phyloP scores from a whole-genome alignment of 2,888 invertebrate species.

The Blomia tropicalis region DNA sequence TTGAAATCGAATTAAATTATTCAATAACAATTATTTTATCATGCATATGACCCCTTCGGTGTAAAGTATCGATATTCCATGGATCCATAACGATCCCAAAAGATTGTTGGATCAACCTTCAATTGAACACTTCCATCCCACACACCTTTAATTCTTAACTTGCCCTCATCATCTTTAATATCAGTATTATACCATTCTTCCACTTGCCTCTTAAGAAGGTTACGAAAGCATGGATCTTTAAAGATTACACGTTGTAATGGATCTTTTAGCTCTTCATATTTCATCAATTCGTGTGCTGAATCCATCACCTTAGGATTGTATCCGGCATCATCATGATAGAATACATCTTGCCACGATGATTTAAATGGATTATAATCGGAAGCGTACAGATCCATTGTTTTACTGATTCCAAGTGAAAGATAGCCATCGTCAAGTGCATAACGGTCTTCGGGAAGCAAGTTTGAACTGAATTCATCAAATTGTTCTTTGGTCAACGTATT shows the following conservation, averaged over 20 bases:
- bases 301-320: not conserved
- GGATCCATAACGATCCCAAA: too few relatives aligned
- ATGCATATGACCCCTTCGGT: too few relatives aligned
- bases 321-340: not conserved
- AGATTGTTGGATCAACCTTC: too few relatives aligned
- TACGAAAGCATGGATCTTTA: not conserved
- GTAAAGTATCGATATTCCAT: too few relatives aligned
- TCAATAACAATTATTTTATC: too few relatives aligned
- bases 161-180: too few relatives aligned
- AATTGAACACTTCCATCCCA: too few relatives aligned
- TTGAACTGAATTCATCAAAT: not conserved
- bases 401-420: not conserved
- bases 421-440: not conserved
- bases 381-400: not conserved
- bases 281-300: not conserved
- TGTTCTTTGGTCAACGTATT: not conserved
- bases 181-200: not conserved
- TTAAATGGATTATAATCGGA: not conserved
- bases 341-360: not conserved
- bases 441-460: not conserved
- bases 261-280: not conserved
- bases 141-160: too few relatives aligned
- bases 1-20: too few relatives aligned
- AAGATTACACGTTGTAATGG: not conserved
- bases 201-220: not conserved